Base-by-base conservation (phyloP, 2,797 vertebrate genomes). In the Bovichtus variegatus region DNA sequence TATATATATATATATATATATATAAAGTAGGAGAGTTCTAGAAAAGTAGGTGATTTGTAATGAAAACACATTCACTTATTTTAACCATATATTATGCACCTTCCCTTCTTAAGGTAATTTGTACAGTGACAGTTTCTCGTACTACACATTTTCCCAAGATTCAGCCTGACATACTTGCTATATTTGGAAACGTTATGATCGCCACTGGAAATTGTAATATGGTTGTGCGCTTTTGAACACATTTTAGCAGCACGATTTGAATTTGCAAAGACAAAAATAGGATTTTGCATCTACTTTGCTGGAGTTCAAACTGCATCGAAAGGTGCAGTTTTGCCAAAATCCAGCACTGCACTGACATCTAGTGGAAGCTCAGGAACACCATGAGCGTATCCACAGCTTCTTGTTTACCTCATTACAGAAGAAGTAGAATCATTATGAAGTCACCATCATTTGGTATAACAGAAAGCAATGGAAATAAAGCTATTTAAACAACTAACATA, bases 321-420 rank as follows among this genome's bases (percentile, higher is more conserved):
- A 59, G 2, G 15, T 55, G 29, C 29, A 38, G 13, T 1, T 66
- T 65, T 31, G 18, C 7, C 2, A n/a, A 60, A 53, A 65, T 40
- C 18, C 11, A 27, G 47, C 13, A 10, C 41, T 57, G 47, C 47
- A 51, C 50, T 76, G 73, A 50, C 79, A 71, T 62, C 79, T 81
- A 67, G 73, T 76, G 79, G 79, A 27, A n/a, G 18, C 0, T 27
- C 38, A 40, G 23, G 21, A 19, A 53, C 46, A 43, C 31, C 29
- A 21, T 40, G 25, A 19, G 47, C 25, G 11, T 9, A 38, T 25
- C 15, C 34, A 27, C 4, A 2, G 31, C 34, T 15, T 38, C n/a
- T 38, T 21, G 55, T 38, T 58, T 58, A 23, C n/a, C 15, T 64
- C 12, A 1, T 10, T 50, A 21, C 31, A 50, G 31, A 50, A 18